Conservation (phyloP, 2,888 invertebrate genomes). For the Tetranychus piercei region DNA sequence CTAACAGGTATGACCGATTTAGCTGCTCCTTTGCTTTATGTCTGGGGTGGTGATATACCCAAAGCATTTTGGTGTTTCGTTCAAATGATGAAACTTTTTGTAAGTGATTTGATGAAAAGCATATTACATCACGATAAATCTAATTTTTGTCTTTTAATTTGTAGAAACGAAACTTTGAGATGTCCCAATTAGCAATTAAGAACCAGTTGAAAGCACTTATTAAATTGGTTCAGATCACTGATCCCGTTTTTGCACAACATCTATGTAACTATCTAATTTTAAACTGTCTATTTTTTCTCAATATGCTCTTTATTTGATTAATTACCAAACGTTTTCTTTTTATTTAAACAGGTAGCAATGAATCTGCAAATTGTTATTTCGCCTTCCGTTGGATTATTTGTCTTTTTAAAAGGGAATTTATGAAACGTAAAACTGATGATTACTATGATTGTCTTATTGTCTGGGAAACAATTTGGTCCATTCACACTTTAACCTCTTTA, state of each 20-base stretch:
- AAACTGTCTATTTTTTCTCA: background rate
- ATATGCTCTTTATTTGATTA: background rate
- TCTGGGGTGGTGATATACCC: slow-evolving; percentile 19
- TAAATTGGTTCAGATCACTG: slow-evolving; percentile 22
- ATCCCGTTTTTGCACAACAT: slow-evolving; percentile 24
- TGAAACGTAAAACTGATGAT: slow-evolving; percentile 22
- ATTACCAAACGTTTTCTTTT: background rate
- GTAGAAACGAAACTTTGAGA: slow-evolving; percentile 21
- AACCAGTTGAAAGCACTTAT: slow-evolving; percentile 20
- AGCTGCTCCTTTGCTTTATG: slow-evolving; percentile 22
- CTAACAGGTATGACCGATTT: slow-evolving; percentile 23
- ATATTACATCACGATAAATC: background rate
- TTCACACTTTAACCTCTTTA: background rate
- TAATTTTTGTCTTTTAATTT: background rate
- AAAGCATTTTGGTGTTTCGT: slow-evolving; percentile 23
- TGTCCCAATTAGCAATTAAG: slow-evolving; percentile 21
- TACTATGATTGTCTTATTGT: slow-evolving; percentile 20
- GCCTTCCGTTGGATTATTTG: slow-evolving; percentile 24
- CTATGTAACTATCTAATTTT: slow-evolving; percentile 15
- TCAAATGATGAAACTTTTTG: slow-evolving; percentile 21
- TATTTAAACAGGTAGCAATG: slow-evolving; percentile 17
- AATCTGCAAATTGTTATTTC: slow-evolving; percentile 23
- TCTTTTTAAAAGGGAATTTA: slow-evolving; percentile 23
- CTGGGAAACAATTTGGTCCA: slow-evolving; percentile 23
- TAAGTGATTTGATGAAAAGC: slow-evolving; percentile 12